Conservation (phyloP, 2,113 vertebrate species). For the Callipepla californica region DNA sequence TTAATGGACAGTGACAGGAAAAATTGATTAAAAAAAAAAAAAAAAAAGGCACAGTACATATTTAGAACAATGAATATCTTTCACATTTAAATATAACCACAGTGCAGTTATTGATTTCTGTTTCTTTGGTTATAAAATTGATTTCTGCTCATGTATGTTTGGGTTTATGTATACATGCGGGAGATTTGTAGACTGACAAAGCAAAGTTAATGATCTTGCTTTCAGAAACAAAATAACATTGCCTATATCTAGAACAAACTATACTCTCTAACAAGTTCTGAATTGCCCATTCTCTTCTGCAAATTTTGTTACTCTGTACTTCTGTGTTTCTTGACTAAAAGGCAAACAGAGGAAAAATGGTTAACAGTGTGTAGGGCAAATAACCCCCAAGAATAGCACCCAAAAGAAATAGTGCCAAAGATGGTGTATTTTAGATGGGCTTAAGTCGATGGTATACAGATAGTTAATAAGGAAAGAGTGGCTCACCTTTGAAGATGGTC, state of each 20-base stretch:
- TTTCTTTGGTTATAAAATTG: not conserved
- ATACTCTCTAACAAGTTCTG: not conserved
- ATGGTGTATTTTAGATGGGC: too few species aligned
- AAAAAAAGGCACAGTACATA: not conserved
- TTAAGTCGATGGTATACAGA: too few species aligned
- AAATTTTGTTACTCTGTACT: not conserved
- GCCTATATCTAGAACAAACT: not conserved
- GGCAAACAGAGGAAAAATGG: not conserved
- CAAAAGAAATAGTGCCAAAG: too few species aligned
- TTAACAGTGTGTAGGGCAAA: not conserved
- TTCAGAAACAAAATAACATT: not conserved
- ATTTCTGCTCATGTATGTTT: not conserved
- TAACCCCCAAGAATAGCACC: too few species aligned
- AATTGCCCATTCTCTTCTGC: not conserved
- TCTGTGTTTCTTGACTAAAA: not conserved
- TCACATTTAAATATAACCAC: not conserved
- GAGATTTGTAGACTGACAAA: not conserved
- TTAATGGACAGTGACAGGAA: not conserved
- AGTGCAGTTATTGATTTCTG: not conserved
- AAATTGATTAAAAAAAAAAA: not conserved
- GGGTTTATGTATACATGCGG: not conserved
- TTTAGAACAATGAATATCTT: not conserved
- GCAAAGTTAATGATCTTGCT: not conserved
- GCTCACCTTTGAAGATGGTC: too few species aligned
- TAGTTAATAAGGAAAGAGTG: too few species aligned